Base-by-base conservation (phyloP, 2,113 vertebrate genomes). In the Edolisoma coerulescens region DNA sequence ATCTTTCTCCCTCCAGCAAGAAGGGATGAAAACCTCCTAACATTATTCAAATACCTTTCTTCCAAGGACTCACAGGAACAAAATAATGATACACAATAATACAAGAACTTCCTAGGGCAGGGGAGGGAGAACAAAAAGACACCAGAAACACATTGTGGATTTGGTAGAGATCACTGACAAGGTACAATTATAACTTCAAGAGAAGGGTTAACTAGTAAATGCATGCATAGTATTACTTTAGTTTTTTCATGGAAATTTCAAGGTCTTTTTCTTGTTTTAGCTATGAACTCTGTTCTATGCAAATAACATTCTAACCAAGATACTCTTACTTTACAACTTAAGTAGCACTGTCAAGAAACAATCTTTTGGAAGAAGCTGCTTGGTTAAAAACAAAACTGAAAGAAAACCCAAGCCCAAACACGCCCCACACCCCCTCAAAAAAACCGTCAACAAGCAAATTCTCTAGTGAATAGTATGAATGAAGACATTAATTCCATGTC, bases 1-100 rank as follows among this genome's bases (percentile, higher is more conserved):
- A n/a, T 85, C 61, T 71, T 78, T 20, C 44, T 81, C 22, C 61
- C 69, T 79, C 14, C 41, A 71, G 93, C 64, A 81, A 92, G 19
- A 83, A 83, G 15, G 23, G 16, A 75, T 68, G 87, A 16, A 70
- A 80, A 4, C 37, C 27, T 91, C 9, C 27, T 68, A n/a, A n/a
- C 42, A 42, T 67, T 92, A 80, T 65, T 69, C 50, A 92, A 59
- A 87, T 67, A n/a, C 23, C 86, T 57, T 85, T 79, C 59, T 90
- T 90, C 39, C 21, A 49, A 42, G 60, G 75, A 41, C 73, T 82
- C 45, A 41, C 26, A 53, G 73, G 60, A 91, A 64, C 84, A 89
- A 93, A 82, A 87, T 87, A 92, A 94, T 84, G 45, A 94, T 63
- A 44, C 14, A n/a, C 68, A 90, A n/a, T 84, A 73, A 60, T 65